Conservation (phyloP, 2,797 vertebrate species). For the Cichlasoma orientale region DNA sequence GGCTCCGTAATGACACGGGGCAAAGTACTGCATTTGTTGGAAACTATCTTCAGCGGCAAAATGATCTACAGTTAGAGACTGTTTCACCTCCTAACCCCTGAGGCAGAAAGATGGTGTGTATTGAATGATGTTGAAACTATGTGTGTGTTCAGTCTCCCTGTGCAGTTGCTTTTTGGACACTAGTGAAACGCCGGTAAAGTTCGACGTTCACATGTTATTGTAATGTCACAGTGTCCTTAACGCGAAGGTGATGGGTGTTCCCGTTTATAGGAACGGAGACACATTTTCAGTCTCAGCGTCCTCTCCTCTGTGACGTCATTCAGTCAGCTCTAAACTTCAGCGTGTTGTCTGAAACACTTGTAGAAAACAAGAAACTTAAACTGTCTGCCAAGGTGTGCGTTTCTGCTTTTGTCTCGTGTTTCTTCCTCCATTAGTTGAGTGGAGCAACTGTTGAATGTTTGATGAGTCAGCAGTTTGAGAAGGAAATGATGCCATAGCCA, state of each 20-base stretch:
- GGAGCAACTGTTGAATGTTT: slow-evolving; percentile 66
- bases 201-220: background rate
- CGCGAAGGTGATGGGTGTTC: slow-evolving; percentile 12
- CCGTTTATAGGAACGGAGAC: slow-evolving; percentile 11
- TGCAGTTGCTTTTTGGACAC: background rate
- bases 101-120: background rate
- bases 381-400: slow-evolving; percentile 39
- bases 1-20: background rate
- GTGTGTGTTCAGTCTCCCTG: background rate
- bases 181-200: background rate
- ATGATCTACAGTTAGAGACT: background rate
- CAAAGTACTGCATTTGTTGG: background rate
- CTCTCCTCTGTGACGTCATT: slow-evolving; percentile 1
- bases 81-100: background rate
- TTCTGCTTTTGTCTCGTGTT: slow-evolving; percentile 59
- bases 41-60: background rate
- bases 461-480: slow-evolving; percentile 61
- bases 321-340: slow-evolving; percentile 1
- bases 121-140: background rate
- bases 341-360: background rate
- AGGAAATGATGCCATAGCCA: slow-evolving; percentile 64
- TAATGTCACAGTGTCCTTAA: background rate
- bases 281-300: background rate
- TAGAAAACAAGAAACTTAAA: slow-evolving; percentile 6
- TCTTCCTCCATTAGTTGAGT: slow-evolving; percentile 73